These are phyloP conservation scores for Chelmon rostratus DNA, from an alignment of 2,797 vertebrate genomes.

Conservation along the genomic window DNA sequence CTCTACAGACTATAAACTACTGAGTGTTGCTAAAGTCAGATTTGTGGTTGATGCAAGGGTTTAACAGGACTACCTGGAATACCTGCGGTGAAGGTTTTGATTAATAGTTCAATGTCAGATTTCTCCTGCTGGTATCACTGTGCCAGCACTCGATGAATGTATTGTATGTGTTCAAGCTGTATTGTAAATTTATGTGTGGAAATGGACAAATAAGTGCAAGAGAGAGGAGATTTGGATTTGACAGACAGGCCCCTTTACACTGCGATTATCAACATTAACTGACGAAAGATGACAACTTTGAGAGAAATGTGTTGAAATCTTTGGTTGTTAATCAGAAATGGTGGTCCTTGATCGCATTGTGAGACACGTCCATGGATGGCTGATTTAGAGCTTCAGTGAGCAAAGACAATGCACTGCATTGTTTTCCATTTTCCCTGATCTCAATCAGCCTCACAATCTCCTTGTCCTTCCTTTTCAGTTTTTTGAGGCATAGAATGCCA, in stretches of 20 bases:
- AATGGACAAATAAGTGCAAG: not conserved
- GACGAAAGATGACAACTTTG: not conserved
- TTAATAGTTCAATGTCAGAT: no score
- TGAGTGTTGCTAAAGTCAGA: not conserved
- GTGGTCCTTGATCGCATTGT: not conserved
- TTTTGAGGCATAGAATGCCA: no score
- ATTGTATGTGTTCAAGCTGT: not conserved
- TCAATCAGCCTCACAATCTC: no score
- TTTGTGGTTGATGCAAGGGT: not conserved
- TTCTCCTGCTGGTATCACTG: not conserved
- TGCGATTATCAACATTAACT: no score
- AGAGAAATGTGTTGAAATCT: not conserved
- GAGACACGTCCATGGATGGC: not conserved
- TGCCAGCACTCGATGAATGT: no score
- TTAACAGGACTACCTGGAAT: not conserved
- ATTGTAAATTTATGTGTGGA: not conserved
- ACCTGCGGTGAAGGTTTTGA: not conserved
- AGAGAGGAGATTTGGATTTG: no score
- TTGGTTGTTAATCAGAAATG: not conserved
- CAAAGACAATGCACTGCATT: not conserved
- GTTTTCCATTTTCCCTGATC: no score
- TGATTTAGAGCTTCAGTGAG: not conserved
- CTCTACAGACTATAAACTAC: not conserved
- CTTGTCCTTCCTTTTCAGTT: no score
- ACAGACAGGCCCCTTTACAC: not conserved